Conservation (phyloP, 2,113 vertebrate species). For the Isurus oxyrinchus region DNA sequence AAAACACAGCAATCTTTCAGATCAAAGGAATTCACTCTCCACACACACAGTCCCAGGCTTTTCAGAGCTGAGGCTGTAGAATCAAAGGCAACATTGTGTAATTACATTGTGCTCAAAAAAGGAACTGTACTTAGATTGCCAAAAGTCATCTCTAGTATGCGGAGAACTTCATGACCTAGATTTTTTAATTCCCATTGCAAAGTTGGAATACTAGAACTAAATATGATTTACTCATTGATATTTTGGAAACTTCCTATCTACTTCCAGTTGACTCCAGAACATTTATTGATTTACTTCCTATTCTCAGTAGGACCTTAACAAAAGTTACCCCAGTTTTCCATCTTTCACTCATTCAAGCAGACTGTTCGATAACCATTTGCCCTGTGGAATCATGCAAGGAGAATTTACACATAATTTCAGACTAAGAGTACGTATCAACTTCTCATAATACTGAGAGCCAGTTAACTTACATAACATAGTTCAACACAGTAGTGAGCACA, state of each 20-base stretch:
- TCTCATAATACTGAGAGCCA: not conserved
- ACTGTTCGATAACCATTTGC: not conserved
- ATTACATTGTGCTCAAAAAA: not conserved
- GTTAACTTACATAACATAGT: not conserved
- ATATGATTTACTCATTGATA: not conserved
- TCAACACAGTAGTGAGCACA: not conserved
- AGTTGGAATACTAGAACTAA: not conserved
- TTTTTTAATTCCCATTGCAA: constrained; percentile 3
- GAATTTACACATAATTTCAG: not conserved
- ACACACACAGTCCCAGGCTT: not conserved
- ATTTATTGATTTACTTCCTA: not conserved
- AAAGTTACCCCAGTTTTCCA: not conserved
- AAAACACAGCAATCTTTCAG: not conserved
- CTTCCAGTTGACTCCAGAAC: not conserved
- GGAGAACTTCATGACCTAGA: not conserved
- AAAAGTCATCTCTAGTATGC: not conserved
- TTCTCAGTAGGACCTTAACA: not conserved
- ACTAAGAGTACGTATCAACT: not conserved
- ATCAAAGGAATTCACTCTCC: not conserved
- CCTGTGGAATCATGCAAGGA: not conserved
- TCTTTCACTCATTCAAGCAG: not conserved
- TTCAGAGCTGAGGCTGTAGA: not conserved
- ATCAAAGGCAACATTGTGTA: not conserved
- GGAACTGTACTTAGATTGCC: not conserved
- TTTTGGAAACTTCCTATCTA: not conserved